Base-by-base conservation (phyloP, 1,140 invertebrate species). In the Plectrocnemia conspersa region DNA sequence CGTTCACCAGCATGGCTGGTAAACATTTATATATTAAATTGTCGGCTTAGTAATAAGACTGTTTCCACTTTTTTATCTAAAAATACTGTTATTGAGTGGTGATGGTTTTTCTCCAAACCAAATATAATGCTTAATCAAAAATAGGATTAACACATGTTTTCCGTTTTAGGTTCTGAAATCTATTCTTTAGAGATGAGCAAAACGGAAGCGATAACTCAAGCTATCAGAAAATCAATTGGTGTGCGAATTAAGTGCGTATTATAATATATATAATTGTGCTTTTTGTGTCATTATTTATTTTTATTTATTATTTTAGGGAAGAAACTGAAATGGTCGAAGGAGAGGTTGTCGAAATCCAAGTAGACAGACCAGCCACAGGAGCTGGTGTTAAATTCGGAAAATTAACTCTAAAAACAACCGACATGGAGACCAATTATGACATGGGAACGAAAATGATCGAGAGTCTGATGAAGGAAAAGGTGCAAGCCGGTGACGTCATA, bases 391-490 rank as follows among this genome's bases (percentile, higher is more conserved):
- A 97, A 76, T 79, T 88, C 38, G 86, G 95, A 1, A 95, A 98
- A 67, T 73, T 99, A 1, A 98, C 96, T 0, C 72, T 99, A 16
- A 99, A 99, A 79, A 98, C 96, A 1, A 98, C 95, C 1, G 97
- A 99, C 71, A 99, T 99, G 97, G 97, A 99, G 74, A 98, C 97
- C 0, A 88, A 98, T 54, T 99, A 98, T 72, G 97, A 99, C 72
- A 79, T 99, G 64, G 97, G 97, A 21, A 89, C 89, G 46, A 99
- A 99, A 80, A 98, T 99, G 86, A 97, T 98, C 54, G 97, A 99
- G 70, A 90, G 89, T 52, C 80, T 98, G 29, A 86, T 93, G 61
- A 98, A 98, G 68, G 96, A 99, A 71, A 98, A 97, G 76, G 85
- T 92, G n/a, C 88, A 91, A 80, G 85, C 89, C 40, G 94, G 94